Base-by-base conservation (phyloP, 2,113 vertebrate species). In the Arenaria interpres region DNA sequence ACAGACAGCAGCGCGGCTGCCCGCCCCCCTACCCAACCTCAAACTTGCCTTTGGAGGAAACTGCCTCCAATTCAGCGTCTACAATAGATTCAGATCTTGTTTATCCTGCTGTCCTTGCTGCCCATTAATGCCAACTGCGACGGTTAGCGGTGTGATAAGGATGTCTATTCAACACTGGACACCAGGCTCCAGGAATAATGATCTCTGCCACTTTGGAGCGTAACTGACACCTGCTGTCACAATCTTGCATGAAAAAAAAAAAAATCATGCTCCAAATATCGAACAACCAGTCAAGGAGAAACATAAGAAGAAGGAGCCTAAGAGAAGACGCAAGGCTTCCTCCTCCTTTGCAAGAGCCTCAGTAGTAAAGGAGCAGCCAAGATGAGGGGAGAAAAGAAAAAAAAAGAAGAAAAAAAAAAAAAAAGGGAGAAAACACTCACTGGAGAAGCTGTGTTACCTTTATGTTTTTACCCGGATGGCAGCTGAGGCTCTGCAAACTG, bases 211-310 rank as follows among this genome's bases (percentile, higher is more conserved):
- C 63, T 92, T 43, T 35, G 35, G 68, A 87, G 59, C 12, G 27
- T 32, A 97, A 94, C 79, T 94, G 85, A 92, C 71, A 96, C 87
- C 80, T 88, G 89, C 94, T 94, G 87, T 87, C 82, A 91, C 50
- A 88, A 50, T 67, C 77, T 24, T 14, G 37, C 78, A 76, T 15
- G 48, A 7, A 57, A 43, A 43, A 35, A 46, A 74, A 60, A 10
- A 71, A 75, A 43, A 53, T 5, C 46, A 51, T 9, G 43, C 54
- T 90, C 48, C 2, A 2, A 85, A 85, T 30, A 90, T 18, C 85
- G 88, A 85, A 59, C 53, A 69, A 54, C 50, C 48, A 79, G 62
- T 20, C 53, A 54, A 72, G 76, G 33, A 79, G 50, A 93, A 91
- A 69, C 18, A 21, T 10, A 88, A 50, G 27, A 64, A 95, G n/a